Evolutionary conservation across 2,113 vertebrate species (phyloP), one percentile per base, ranked within the genome.

Genomic region (Triplophysa rosa): DNA sequence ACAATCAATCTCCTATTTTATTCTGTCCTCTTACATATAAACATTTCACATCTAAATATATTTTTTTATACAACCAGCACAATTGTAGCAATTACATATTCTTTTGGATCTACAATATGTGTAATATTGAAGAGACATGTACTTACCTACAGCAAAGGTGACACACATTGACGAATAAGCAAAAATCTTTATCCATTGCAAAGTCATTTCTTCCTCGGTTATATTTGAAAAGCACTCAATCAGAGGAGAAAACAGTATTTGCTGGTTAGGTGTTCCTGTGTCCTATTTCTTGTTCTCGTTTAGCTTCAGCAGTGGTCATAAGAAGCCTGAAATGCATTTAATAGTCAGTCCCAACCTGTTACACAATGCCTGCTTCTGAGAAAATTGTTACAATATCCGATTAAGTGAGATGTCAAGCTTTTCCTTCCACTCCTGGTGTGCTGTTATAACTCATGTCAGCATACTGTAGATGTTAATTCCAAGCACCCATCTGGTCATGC

Each of bases 61-160:
- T 54, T 54, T 58, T 37, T 3, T n/a, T 8, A 2, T n/a, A 21
- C n/a, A 37, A 29, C 49, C 24, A 54, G 26, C 8, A 24, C 7
- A 23, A 61, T 2, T 62, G 2, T 8, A 23, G 49, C 7, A 26
- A 29, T 77, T 17, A 9, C 42, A 65, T 10, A 23, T n/a, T 1
- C 33, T 17, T 29, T 64, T 29, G 11, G 11, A 45, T 45, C 42
- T 45, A 45, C 33, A 49, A 0, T 68, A 66, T 4, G 29, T 67
- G 52, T 21, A 62, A 49, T 67, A 77, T 8, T 29, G 14, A 42
- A 37, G 6, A 19, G 1, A 69, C 61, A 4, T 7, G 1, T 14
- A 80, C 79, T 81, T 83, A 86, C 85, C 71, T 56, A 23, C n/a
- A 17, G 52, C 65, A 40, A 76, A 68, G 13, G 67, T 21, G 8